Conservation (phyloP, 1,140 invertebrate genomes). For the Reticulitermes speratus region DNA sequence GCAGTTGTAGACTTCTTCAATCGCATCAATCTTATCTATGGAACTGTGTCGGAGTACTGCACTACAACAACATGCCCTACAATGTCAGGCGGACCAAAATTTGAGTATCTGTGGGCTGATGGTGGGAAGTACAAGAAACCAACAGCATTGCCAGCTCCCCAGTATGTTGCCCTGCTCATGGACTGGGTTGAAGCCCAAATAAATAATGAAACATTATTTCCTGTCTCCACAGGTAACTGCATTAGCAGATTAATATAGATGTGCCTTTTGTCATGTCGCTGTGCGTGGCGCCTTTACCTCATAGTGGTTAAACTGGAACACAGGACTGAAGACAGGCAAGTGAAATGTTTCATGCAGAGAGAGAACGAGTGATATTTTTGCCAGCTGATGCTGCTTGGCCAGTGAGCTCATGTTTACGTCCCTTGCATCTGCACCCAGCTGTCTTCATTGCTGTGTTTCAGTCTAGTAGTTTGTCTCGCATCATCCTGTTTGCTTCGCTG, state of each 20-base stretch:
- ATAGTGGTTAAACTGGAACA: too few species aligned
- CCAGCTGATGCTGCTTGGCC: too few species aligned
- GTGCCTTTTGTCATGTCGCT: neutral
- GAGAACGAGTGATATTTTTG: too few species aligned
- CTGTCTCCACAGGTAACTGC: constrained; percentile 68
- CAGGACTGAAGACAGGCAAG: too few species aligned
- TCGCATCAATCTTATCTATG: constrained; percentile 91
- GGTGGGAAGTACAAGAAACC: constrained; percentile 80
- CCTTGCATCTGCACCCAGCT: too few species aligned
- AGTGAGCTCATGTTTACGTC: too few species aligned
- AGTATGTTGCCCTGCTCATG: constrained; percentile 87
- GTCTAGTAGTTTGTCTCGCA: too few species aligned
- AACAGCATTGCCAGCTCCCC: constrained; percentile 80
- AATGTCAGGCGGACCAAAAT: constrained; percentile 86
- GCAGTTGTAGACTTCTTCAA: constrained; percentile 96
- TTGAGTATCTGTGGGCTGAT: constrained; percentile 95
- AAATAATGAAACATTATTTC: constrained; percentile 87
- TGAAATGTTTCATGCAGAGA: too few species aligned
- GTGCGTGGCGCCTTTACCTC: too few species aligned
- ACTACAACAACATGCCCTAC: constrained; percentile 83
- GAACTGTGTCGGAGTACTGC: constrained; percentile 86
- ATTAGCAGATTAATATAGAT: neutral
- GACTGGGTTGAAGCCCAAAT: constrained; percentile 94
- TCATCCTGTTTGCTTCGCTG: too few species aligned
- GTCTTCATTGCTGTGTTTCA: too few species aligned